These are phyloP conservation scores for Rhagonycha fulva DNA, from an alignment of 2,888 invertebrate species.

Conservation along the genomic window DNA sequence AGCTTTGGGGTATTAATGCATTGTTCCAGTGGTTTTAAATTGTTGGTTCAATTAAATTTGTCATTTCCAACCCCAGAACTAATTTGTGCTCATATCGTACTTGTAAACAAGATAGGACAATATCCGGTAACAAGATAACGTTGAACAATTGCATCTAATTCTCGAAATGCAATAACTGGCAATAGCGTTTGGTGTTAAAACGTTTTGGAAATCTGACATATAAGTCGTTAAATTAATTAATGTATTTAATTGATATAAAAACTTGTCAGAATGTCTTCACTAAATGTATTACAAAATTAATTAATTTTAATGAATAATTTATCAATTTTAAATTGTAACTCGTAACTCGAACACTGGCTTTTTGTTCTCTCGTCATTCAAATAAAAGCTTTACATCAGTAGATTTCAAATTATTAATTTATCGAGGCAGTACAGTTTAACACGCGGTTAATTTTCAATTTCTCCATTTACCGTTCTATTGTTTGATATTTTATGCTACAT, in stretches of 20 bases:
- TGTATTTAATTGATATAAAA: background rate
- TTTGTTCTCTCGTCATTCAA: background rate
- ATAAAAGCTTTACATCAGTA: background rate
- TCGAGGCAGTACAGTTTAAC: background rate
- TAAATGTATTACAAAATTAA: background rate
- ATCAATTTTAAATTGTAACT: background rate
- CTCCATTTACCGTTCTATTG: background rate
- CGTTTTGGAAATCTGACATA: background rate
- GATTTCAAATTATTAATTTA: background rate
- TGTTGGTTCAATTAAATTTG: conserved; percentile 6
- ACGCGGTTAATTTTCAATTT: background rate
- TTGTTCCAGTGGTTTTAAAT: background rate
- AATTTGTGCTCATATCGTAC: background rate
- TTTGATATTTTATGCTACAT: background rate
- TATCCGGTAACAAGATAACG: conserved; percentile 11
- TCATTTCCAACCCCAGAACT: background rate
- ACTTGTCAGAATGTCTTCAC: background rate
- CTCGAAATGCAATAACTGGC: conserved; percentile 7
- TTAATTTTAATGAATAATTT: background rate
- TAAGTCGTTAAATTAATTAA: background rate
- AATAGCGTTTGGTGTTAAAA: background rate
- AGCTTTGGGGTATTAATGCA: background rate
- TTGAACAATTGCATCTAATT: background rate
- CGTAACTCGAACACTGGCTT: background rate
- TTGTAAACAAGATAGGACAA: conserved; percentile 1